Percentiles rank a stretch among this genome's conserved stretches.
Evolutionary conservation across 1,140 invertebrate genomes (phyloP).

Genomic region (Eumeta japonica): DNA sequence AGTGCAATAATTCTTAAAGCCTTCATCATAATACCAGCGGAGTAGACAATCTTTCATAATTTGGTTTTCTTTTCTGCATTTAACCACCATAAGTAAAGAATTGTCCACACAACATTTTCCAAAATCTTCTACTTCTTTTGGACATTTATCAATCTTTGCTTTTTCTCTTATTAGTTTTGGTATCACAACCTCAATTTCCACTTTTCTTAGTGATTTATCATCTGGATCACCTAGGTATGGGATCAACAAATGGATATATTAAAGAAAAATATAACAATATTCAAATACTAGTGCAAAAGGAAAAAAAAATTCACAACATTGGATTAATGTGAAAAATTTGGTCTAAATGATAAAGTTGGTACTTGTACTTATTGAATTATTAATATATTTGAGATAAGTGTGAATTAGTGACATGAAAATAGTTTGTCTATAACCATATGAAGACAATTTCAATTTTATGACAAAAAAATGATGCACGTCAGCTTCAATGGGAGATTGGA

Average conservation of each 20-base stretch:
- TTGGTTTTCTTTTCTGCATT: slow-evolving; percentile 72
- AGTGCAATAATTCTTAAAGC: slow-evolving; percentile 71
- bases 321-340: background rate
- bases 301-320: slow-evolving; percentile 1
- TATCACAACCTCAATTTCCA: slow-evolving; percentile 82
- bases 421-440: no score
- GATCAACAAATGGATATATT: background rate
- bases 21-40: slow-evolving; percentile 75
- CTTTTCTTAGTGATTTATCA: slow-evolving; percentile 75
- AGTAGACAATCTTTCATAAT: slow-evolving; percentile 68
- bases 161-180: slow-evolving; percentile 81
- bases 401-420: no score
- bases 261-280: background rate
- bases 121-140: slow-evolving; percentile 70
- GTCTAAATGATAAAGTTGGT: slow-evolving; percentile 5
- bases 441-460: no score
- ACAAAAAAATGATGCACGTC: no score
- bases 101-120: slow-evolving; percentile 72
- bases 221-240: slow-evolving; percentile 76
- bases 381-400: no score
- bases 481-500: no score
- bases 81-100: slow-evolving; percentile 68
- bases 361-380: no score
- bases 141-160: slow-evolving; percentile 75
- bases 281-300: background rate